A percentile compares a stretch with the other conserved stretches of the same genome.
Evolutionary conservation across 2,113 vertebrate genomes (phyloP).

Genomic region (Arothron firmamentum): DNA sequence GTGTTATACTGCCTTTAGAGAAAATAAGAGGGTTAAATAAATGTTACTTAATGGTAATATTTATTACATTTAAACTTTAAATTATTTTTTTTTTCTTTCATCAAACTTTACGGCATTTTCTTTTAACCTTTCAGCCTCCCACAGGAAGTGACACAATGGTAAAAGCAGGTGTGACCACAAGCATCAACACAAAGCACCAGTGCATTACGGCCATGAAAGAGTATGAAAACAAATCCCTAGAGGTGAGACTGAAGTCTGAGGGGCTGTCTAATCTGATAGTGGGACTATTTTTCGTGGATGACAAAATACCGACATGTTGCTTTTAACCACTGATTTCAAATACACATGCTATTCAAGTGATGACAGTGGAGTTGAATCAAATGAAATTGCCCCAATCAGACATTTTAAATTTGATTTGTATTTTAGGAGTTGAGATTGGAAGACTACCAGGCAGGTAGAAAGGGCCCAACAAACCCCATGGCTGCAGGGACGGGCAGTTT

Average conservation of each 20-base stretch:
- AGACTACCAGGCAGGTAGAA: constrained; percentile 93
- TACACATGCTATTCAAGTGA: not conserved
- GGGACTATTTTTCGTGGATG: too few species aligned
- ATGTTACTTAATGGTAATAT: not conserved
- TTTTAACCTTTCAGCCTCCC: constrained; percentile 76
- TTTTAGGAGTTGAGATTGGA: constrained; percentile 78
- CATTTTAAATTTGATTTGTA: not conserved
- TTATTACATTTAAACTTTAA: not conserved
- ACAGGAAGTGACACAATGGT: constrained; percentile 95
- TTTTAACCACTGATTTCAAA: not conserved
- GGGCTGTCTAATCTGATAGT: not conserved
- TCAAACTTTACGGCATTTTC: too few species aligned
- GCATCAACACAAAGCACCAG: constrained; percentile 97
- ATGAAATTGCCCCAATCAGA: not conserved
- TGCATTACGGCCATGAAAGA: constrained; percentile 99
- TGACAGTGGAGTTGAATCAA: not conserved
- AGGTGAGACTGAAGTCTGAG: constrained; percentile 38
- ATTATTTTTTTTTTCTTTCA: not conserved
- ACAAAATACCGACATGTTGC: too few species aligned
- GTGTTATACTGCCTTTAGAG: not conserved
- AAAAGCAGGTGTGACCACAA: constrained; percentile 92
- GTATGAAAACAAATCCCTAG: constrained; percentile 84
- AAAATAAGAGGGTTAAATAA: not conserved
- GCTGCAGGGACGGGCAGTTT: constrained; percentile 73
- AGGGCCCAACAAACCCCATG: constrained; percentile 88